Evolutionary conservation across 2,888 invertebrate genomes (phyloP).

Genomic region (Syrista parreyssii): DNA sequence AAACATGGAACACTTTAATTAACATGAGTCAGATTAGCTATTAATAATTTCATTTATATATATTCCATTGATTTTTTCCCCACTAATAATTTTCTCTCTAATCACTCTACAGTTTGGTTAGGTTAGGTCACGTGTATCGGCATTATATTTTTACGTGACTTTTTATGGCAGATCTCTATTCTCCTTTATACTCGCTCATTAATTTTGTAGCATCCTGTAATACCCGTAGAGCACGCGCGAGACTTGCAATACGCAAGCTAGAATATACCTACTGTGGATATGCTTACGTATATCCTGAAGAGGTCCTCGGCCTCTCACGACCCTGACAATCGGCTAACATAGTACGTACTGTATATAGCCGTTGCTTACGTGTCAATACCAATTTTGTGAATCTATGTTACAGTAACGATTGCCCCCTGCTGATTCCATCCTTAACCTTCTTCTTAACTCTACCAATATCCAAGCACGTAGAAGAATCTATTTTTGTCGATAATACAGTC

Average conservation of each 20-base stretch:
- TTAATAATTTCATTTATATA: too few relatives aligned
- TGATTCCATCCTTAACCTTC: background rate
- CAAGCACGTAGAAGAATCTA: background rate
- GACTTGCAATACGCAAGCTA: background rate
- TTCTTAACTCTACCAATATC: background rate
- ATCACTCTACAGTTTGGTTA: too few relatives aligned
- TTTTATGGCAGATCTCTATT: too few relatives aligned
- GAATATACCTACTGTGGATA: background rate
- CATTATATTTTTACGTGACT: too few relatives aligned
- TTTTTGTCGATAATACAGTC: background rate
- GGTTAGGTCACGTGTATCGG: too few relatives aligned
- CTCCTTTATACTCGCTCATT: background rate
- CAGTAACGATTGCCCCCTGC: background rate
- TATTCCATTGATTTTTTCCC: too few relatives aligned
- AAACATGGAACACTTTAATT: background rate
- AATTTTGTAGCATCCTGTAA: background rate
- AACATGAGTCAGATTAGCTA: too few relatives aligned
- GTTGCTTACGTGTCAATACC: background rate
- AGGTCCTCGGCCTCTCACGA: background rate
- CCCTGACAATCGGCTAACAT: background rate
- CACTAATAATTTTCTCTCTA: too few relatives aligned
- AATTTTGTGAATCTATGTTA: background rate
- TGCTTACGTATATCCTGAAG: background rate
- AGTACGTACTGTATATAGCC: background rate
- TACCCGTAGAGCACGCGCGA: background rate